phyloP scores from a whole-genome alignment of 2,113 vertebrate species.

The Nothocercus nigrocapillus region DNA sequence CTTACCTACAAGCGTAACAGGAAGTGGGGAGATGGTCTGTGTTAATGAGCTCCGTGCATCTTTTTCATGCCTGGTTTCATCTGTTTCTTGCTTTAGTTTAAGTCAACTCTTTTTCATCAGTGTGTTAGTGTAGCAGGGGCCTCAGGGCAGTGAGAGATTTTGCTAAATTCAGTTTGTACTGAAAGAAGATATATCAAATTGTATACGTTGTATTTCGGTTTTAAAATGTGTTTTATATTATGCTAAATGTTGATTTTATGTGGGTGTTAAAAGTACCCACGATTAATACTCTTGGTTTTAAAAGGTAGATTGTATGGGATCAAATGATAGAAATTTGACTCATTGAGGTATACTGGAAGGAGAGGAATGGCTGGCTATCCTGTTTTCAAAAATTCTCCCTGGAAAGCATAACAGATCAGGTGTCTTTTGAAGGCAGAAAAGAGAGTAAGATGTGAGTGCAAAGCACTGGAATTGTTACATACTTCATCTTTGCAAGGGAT shows the following conservation, averaged over 20 bases:
- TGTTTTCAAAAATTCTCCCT: background rate
- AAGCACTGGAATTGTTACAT: background rate
- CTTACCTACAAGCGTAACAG: accelerated
- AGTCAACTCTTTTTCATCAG: background rate
- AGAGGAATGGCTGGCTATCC: background rate
- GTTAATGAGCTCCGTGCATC: background rate
- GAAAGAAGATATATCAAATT: background rate
- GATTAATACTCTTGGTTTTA: background rate
- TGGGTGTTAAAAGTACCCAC: background rate
- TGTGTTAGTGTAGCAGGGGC: background rate
- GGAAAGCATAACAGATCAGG: background rate
- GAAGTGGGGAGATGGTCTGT: background rate
- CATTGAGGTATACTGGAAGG: background rate
- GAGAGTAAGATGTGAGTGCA: background rate
- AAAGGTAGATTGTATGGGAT: background rate
- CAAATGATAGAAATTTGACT: background rate
- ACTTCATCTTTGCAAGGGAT: background rate
- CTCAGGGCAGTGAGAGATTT: background rate
- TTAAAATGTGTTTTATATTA: background rate
- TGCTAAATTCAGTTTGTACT: background rate
- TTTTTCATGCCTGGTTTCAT: background rate
- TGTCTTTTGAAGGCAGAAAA: background rate
- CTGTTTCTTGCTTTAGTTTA: background rate
- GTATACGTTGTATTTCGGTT: background rate
- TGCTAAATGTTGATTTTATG: background rate